These are phyloP conservation scores for Ditula angustiorana DNA, from an alignment of 2,888 invertebrate species.

Conservation along the genomic window DNA sequence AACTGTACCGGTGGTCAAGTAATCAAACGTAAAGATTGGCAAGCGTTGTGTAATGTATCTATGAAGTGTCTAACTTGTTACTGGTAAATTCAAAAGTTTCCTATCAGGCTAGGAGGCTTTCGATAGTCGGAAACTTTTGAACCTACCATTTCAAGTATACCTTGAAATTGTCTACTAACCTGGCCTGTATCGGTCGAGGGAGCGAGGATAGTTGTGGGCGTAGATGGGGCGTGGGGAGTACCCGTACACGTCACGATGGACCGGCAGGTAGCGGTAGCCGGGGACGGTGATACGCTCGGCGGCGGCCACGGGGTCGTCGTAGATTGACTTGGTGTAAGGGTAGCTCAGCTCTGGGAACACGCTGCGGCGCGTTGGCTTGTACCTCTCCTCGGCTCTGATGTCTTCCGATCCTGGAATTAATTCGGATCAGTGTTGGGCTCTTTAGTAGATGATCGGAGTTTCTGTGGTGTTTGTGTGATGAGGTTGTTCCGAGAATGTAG, in stretches of 20 bases:
- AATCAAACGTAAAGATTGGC: conserved; percentile 8
- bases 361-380: conserved; percentile 89
- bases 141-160: background rate
- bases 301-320: conserved; percentile 92
- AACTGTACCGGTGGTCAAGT: background rate
- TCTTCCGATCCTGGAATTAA: conserved; percentile 94
- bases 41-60: conserved; percentile 17
- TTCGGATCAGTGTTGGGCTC: background rate
- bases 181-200: conserved; percentile 92
- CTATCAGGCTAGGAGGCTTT: background rate
- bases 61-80: background rate
- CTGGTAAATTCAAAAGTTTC: background rate
- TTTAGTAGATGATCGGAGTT: background rate
- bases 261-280: conserved; percentile 96
- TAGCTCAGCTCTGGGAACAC: conserved; percentile 92
- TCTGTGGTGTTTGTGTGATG: background rate
- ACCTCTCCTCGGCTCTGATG: conserved; percentile 94
- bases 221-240: conserved; percentile 95
- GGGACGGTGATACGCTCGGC: conserved; percentile 94
- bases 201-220: conserved; percentile 92
- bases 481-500: background rate
- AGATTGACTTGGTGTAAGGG: conserved; percentile 94
- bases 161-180: conserved; percentile 87
- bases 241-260: conserved; percentile 95
- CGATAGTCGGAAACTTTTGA: background rate